These are phyloP conservation scores for Pecten maximus DNA, from an alignment of 2,888 invertebrate species.

Conservation along the genomic window DNA sequence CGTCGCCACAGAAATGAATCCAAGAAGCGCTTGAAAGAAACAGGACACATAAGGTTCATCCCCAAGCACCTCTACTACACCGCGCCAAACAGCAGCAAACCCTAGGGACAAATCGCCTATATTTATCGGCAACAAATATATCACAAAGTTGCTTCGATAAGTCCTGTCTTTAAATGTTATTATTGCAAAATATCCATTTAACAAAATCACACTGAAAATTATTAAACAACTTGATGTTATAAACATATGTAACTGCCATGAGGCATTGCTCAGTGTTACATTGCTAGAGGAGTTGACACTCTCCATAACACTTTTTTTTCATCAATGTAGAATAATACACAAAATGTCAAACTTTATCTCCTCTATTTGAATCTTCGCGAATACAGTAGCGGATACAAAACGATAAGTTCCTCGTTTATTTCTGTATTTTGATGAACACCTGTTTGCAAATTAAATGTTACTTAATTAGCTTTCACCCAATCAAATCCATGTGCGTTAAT, in stretches of 20 bases:
- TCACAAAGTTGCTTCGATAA: background rate
- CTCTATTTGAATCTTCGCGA: no score
- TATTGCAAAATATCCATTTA: background rate
- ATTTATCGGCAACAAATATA: background rate
- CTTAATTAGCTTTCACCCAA: no score
- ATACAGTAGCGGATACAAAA: no score
- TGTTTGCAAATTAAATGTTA: no score
- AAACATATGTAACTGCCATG: background rate
- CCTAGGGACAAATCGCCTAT: background rate
- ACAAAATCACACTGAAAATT: background rate
- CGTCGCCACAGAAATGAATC: background rate
- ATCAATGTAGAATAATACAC: no score
- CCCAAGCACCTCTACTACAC: background rate
- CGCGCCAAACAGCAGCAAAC: background rate
- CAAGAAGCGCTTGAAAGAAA: background rate
- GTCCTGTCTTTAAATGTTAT: background rate
- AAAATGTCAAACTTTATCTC: no score
- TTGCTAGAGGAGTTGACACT: background rate
- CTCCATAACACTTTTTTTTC: no score
- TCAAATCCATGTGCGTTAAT: no score
- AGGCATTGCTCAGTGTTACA: background rate
- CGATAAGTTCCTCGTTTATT: no score
- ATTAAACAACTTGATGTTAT: background rate
- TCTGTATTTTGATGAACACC: no score
- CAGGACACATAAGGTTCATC: background rate